Percentiles rank a stretch among this genome's conserved stretches.
Evolutionary conservation across 2,797 vertebrate species (phyloP).

Genomic region (Rhynchonycteris naso): DNA sequence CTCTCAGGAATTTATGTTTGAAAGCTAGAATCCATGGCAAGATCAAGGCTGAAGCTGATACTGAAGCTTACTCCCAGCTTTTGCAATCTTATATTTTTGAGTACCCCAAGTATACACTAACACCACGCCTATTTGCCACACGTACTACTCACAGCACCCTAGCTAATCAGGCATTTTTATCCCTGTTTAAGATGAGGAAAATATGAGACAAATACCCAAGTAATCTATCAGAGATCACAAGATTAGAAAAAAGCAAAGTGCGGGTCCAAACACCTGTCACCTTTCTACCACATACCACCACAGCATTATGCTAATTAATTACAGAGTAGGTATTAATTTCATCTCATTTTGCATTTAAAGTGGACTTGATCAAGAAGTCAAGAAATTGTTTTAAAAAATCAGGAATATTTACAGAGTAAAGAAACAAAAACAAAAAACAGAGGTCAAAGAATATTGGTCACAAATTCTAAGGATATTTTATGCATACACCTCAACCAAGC

Average conservation of each 20-base stretch:
- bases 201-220: not conserved
- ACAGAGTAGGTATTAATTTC: not conserved
- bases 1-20: not conserved
- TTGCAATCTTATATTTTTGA: not conserved
- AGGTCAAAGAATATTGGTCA: not conserved
- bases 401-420: not conserved
- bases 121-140: not conserved
- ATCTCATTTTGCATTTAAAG: conserved; percentile 40
- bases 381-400: not conserved
- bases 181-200: conserved; percentile 33
- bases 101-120: not conserved
- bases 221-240: not conserved
- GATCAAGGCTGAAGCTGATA: not conserved
- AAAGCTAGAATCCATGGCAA: not conserved
- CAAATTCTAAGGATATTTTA: not conserved
- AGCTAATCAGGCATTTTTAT: not conserved
- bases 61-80: not conserved
- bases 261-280: not conserved
- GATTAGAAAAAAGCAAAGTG: conserved; percentile 19
- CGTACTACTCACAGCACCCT: not conserved
- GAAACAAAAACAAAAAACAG: not conserved
- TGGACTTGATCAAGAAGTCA: not conserved
- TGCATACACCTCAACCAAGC: not conserved
- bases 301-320: not conserved
- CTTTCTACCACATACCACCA: not conserved